These are phyloP conservation scores for Bryconaethiops microstoma DNA, from an alignment of 2,797 vertebrate genomes.

Conservation along the genomic window DNA sequence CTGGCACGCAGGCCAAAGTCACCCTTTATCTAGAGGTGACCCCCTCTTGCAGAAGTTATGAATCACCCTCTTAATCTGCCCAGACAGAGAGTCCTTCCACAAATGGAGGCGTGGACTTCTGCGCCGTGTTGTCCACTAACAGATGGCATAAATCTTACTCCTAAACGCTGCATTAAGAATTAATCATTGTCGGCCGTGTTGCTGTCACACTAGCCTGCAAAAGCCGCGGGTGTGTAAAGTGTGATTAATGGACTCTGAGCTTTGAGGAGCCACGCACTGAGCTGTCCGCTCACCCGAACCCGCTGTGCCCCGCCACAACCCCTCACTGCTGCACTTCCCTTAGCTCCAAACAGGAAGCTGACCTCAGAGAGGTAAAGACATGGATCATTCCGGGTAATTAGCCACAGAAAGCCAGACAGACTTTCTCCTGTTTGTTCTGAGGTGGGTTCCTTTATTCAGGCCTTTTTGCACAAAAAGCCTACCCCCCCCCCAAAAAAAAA, in stretches of 20 bases:
- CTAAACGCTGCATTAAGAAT: conserved; percentile 85
- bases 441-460: background rate
- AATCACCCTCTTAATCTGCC: conserved; percentile 77
- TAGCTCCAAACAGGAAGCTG: conserved; percentile 58
- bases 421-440: conserved; percentile 42
- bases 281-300: conserved; percentile 51
- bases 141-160: conserved; percentile 86
- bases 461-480: background rate
- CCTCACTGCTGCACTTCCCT: conserved; percentile 56
- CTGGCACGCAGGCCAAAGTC: conserved; percentile 71
- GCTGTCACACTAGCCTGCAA: conserved; percentile 71
- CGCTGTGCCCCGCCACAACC: conserved; percentile 54
- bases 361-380: conserved; percentile 62
- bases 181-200: conserved; percentile 81
- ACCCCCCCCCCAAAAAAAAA: background rate
- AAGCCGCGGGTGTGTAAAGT: conserved; percentile 73
- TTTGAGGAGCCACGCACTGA: conserved; percentile 67
- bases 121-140: conserved; percentile 75
- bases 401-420: conserved; percentile 27
- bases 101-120: conserved; percentile 72
- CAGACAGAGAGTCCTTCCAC: conserved; percentile 74
- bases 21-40: conserved; percentile 80
- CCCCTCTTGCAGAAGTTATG: conserved; percentile 79
- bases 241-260: conserved; percentile 81
- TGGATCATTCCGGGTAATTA: conserved; percentile 64